These are phyloP conservation scores for Lordiphosa mommai DNA, from an alignment of 1,140 invertebrate species.

Conservation along the genomic window DNA sequence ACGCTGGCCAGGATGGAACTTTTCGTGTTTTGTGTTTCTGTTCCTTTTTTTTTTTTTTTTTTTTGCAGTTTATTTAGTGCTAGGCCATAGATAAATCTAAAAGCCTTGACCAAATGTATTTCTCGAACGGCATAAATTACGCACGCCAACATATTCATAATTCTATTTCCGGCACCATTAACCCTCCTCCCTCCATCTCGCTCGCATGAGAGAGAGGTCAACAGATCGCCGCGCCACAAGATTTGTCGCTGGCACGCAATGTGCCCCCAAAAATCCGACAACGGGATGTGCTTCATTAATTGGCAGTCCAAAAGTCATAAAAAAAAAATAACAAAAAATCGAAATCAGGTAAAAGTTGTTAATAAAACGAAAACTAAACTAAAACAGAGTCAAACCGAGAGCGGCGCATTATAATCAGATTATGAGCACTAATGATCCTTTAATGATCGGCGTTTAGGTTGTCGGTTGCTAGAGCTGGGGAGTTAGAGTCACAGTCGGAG, in stretches of 20 bases:
- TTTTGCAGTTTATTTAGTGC: conserved; percentile 61
- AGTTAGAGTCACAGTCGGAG: conserved; percentile 29
- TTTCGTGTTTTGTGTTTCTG: background rate
- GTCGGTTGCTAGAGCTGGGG: conserved; percentile 6
- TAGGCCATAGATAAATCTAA: conserved; percentile 74
- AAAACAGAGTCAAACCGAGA: conserved; percentile 68
- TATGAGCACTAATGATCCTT: conserved; percentile 79
- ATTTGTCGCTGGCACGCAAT: conserved; percentile 73
- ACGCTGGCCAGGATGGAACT: conserved; percentile 25
- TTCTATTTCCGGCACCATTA: conserved; percentile 76
- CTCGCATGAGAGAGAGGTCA: conserved; percentile 8
- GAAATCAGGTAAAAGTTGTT: conserved; percentile 71
- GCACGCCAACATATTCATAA: conserved; percentile 75
- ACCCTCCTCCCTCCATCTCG: conserved; percentile 1
- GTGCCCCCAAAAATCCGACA: conserved; percentile 10
- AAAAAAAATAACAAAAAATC: conserved; percentile 11
- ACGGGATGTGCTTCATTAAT: conserved; percentile 77
- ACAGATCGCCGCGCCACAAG: conserved; percentile 23
- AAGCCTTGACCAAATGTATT: conserved; percentile 39
- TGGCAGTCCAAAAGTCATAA: conserved; percentile 36
- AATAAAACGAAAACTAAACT: conserved; percentile 65
- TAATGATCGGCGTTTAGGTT: conserved; percentile 76
- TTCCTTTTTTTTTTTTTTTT: conserved; percentile 8
- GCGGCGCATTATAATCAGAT: conserved; percentile 76
- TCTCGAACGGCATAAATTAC: conserved; percentile 44